Conservation (phyloP, 2,888 invertebrate species). For the Xestia xanthographa region DNA sequence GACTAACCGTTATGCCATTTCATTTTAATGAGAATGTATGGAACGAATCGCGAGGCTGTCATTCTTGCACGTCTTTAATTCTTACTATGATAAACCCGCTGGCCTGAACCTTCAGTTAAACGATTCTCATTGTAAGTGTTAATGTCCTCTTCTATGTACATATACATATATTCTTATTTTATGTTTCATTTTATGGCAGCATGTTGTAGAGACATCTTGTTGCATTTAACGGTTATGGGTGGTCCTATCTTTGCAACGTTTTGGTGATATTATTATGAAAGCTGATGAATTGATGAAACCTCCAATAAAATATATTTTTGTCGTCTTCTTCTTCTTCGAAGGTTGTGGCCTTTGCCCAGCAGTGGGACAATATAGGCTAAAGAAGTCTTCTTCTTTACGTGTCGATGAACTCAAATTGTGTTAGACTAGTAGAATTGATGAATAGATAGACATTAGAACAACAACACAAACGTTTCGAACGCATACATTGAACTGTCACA, state of each 20-base stretch:
- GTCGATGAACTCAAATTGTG: too few relatives aligned
- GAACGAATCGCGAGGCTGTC: slow-evolving; percentile 52
- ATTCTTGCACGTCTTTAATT: slow-evolving; percentile 60
- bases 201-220: slow-evolving; percentile 28
- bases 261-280: neutral
- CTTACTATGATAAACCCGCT: slow-evolving; percentile 43
- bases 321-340: neutral
- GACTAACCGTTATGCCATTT: slow-evolving; percentile 53
- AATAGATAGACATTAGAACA: too few relatives aligned
- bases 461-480: neutral
- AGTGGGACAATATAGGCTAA: too few relatives aligned
- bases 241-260: neutral
- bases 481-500: neutral
- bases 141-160: slow-evolving; percentile 35
- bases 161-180: slow-evolving; percentile 32
- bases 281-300: neutral
- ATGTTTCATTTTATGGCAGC: slow-evolving; percentile 37
- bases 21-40: slow-evolving; percentile 59
- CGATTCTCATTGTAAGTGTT: slow-evolving; percentile 47
- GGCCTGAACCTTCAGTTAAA: slow-evolving; percentile 33
- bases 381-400: too few relatives aligned
- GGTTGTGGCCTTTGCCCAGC: too few relatives aligned
- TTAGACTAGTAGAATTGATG: too few relatives aligned
- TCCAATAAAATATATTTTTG: neutral
- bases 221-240: slow-evolving; percentile 27